A percentile compares a stretch with the other conserved stretches of the same genome.
Evolutionary conservation across 2,113 vertebrate genomes (phyloP).

Genomic region (Bos taurus): ARS-UCD2.0 NC_037357.1:59359501-59360000

Average conservation of each 20-base stretch:
- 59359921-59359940: too few relatives aligned
- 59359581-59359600: not conserved
- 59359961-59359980: too few relatives aligned
- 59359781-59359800: constrained; percentile 5
- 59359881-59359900: too few relatives aligned
- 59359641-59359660: not conserved
- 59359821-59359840: not conserved
- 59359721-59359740: not conserved
- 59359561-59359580: not conserved
- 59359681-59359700: not conserved
- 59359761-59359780: not conserved
- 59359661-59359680: not conserved
- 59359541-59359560: not conserved
- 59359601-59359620: not conserved
- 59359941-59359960: too few relatives aligned
- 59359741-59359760: not conserved
- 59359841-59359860: not conserved
- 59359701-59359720: constrained; percentile 8
- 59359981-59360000: too few relatives aligned
- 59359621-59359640: not conserved
- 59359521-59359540: not conserved
- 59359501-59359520: not conserved
- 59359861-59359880: not conserved
- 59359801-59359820: not conserved
- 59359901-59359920: too few relatives aligned